Evolutionary conservation across 2,113 vertebrate species (phyloP).

Genomic region (Lophura nycthemera): DNA sequence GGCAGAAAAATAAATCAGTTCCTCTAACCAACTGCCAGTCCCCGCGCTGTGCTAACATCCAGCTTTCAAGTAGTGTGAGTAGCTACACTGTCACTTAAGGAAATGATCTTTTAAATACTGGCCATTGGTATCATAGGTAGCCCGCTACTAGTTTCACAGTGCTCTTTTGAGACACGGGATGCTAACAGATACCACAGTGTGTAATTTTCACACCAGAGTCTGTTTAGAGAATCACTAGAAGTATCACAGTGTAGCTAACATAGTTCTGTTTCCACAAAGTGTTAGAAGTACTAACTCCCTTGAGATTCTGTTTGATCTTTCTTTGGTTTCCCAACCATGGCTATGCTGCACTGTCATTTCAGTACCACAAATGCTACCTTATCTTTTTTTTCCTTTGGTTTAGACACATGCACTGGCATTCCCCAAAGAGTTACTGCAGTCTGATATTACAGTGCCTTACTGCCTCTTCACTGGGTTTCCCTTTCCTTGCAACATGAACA

Average conservation of each 20-base stretch:
- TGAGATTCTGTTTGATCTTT: background rate
- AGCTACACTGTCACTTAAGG: background rate
- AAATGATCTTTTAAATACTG: background rate
- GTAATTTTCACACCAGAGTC: accelerated
- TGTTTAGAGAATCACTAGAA: background rate
- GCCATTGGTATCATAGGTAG: background rate
- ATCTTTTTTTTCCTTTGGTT: background rate
- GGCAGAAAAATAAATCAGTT: background rate
- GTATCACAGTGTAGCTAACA: background rate
- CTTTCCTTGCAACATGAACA: background rate
- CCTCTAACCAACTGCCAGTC: background rate
- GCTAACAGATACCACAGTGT: accelerated
- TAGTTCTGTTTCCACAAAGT: background rate
- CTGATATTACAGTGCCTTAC: background rate
- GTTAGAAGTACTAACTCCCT: background rate
- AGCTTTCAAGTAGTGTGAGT: background rate
- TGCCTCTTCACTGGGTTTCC: background rate
- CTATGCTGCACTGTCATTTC: background rate
- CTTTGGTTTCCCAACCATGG: background rate
- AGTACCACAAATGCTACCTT: background rate
- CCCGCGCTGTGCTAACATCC: too few relatives aligned
- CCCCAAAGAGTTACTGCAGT: background rate
- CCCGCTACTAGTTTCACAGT: background rate
- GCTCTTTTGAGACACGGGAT: background rate
- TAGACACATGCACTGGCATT: background rate